These are phyloP conservation scores for Polyommatus iphigenia DNA, from an alignment of 2,888 invertebrate genomes.

Conservation along the genomic window DNA sequence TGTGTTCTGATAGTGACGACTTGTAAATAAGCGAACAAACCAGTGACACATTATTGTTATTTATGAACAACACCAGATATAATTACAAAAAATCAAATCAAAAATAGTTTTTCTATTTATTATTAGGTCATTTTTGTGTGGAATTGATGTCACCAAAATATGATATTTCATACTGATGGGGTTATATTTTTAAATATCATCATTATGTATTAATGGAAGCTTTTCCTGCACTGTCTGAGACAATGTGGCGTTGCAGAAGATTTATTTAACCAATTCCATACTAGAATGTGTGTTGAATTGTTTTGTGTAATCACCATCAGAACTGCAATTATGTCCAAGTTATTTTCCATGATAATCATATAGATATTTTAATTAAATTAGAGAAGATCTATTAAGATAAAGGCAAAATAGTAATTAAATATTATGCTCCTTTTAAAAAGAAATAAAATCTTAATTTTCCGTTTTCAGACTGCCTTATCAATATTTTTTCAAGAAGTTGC, in stretches of 20 bases:
- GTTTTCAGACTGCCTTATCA: constrained; percentile 92
- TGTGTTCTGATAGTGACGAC: constrained; percentile 42
- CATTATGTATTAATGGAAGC: neutral
- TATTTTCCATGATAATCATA: no score
- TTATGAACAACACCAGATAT: neutral
- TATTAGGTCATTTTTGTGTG: neutral
- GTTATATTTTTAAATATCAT: neutral
- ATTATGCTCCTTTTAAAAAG: neutral
- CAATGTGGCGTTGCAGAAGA: no score
- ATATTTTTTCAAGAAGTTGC: constrained; percentile 97
- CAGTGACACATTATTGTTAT: constrained; percentile 33
- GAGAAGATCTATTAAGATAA: neutral
- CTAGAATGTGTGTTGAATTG: no score
- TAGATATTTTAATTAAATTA: no score
- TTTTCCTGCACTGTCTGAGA: no score
- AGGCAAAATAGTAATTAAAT: neutral
- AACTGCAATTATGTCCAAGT: no score
- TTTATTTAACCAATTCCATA: no score
- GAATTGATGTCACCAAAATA: neutral
- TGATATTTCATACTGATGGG: neutral
- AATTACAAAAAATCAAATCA: neutral
- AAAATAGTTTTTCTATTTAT: neutral
- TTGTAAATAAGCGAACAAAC: constrained; percentile 40
- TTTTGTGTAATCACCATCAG: no score
- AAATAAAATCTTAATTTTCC: constrained; percentile 35